phyloP scores from a whole-genome alignment of 2,888 invertebrate species.

The Empis stercorea region DNA sequence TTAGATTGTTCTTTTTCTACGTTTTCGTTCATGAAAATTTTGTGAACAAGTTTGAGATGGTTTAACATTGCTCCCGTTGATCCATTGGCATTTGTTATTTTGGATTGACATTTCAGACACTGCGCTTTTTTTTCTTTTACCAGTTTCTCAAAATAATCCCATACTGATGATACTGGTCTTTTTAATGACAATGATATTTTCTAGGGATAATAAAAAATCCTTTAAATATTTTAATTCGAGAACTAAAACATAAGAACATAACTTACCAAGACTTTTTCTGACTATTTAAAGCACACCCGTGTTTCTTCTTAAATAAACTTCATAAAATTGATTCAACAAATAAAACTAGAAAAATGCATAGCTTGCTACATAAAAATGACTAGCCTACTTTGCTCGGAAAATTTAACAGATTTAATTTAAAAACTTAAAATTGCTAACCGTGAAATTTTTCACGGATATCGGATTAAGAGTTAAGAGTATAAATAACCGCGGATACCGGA shows the following conservation, averaged over 20 bases:
- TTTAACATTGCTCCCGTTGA: no score
- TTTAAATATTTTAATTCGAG: background rate
- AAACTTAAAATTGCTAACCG: no score
- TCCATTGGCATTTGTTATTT: no score
- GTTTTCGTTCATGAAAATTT: no score
- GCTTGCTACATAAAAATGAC: background rate
- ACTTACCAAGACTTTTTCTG: no score
- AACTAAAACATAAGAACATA: no score
- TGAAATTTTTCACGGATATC: background rate
- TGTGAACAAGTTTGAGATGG: no score
- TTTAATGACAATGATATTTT: background rate
- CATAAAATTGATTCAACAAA: background rate
- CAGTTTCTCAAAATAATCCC: background rate
- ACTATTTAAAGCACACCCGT: no score
- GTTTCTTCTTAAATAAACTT: no score
- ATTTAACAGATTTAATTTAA: background rate
- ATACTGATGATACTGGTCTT: background rate
- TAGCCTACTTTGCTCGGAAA: background rate
- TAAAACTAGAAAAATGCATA: background rate
- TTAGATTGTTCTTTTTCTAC: no score
- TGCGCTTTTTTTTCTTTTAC: background rate
- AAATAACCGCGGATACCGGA: no score
- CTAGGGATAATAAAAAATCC: background rate
- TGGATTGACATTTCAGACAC: no score
- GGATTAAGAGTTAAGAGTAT: background rate